Evolutionary conservation across 2,797 vertebrate species (phyloP), one percentile per base, ranked within the genome.

Genomic region (Smutsia temminckii): DNA sequence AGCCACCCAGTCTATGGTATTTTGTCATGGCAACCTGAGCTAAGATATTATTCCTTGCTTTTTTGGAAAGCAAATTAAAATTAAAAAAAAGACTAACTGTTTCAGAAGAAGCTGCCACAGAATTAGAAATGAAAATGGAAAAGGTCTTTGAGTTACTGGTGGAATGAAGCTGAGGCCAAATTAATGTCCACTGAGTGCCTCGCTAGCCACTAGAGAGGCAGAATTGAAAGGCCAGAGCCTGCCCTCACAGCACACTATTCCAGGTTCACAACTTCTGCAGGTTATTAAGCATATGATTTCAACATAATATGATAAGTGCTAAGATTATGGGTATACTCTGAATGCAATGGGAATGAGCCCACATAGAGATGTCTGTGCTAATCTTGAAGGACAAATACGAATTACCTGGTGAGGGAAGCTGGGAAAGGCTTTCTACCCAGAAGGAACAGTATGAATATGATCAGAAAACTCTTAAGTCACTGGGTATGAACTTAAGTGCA

Each of bases 11-110:
- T 46, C 57, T 42, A 25, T 69, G 93, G 61, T 61, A 93, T 92
- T 92, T 89, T n/a, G 29, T 69, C 79, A 53, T 59, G 32, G 55
- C 55, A 59, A 34, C 84, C 32, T 1, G 9, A 85, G 20, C 40
- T 53, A 55, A 93, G 29, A 95, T 18, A 86, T 6, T 34, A 66
- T 85, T 61, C 72, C 71, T 79, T 83, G 63, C 55, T 95, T 83
- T 93, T 85, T 46, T 53, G 77, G 37, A 90, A 55, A 92, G 40
- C 59, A 92, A n/a, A 40, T 49, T 32, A 69, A 87, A 78, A 66
- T 61, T 88, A n/a, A 92, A 79, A 84, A 71, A 69, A 53, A 63
- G 37, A 86, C 2, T 18, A 64, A 79, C 46, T 32, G 27, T 49
- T 91, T 88, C 51, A 69, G 69, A 74, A 92, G 37, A 63, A n/a